These are phyloP conservation scores for Heteronetta atricapilla DNA, from an alignment of 2,113 vertebrate genomes.

Conservation along the genomic window DNA sequence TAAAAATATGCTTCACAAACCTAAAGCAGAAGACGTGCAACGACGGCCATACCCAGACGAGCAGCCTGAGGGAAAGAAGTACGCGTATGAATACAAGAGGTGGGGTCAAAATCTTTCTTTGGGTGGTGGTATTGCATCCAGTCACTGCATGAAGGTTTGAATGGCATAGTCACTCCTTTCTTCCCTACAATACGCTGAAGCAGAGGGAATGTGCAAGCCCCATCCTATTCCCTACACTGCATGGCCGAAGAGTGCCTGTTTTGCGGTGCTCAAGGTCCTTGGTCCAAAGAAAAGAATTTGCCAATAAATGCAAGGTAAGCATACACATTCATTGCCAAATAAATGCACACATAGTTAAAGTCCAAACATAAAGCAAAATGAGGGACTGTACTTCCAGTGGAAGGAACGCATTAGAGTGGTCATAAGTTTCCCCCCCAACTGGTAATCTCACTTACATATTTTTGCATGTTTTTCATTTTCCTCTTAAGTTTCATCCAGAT, in stretches of 20 bases:
- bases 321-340: neutral
- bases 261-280: neutral
- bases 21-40: neutral
- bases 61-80: neutral
- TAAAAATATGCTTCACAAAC: constrained; percentile 26
- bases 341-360: neutral
- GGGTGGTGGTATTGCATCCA: neutral
- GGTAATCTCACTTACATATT: constrained; percentile 32
- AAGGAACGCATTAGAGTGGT: neutral
- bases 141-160: neutral
- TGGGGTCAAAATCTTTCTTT: neutral
- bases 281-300: neutral
- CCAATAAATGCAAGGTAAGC: neutral
- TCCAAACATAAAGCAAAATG: neutral
- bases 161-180: neutral
- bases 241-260: neutral
- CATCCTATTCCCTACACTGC: neutral
- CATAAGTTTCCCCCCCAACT: neutral
- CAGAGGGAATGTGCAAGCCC: neutral
- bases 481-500: constrained; percentile 43
- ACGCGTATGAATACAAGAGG: neutral
- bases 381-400: neutral
- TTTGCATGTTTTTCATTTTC: constrained; percentile 35
- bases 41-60: neutral
- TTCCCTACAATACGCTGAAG: neutral